Percentiles rank a stretch among this genome's conserved stretches.
Evolutionary conservation across 2,113 vertebrate genomes (phyloP).

Genomic region (Misgurnus mizolepis): DNA sequence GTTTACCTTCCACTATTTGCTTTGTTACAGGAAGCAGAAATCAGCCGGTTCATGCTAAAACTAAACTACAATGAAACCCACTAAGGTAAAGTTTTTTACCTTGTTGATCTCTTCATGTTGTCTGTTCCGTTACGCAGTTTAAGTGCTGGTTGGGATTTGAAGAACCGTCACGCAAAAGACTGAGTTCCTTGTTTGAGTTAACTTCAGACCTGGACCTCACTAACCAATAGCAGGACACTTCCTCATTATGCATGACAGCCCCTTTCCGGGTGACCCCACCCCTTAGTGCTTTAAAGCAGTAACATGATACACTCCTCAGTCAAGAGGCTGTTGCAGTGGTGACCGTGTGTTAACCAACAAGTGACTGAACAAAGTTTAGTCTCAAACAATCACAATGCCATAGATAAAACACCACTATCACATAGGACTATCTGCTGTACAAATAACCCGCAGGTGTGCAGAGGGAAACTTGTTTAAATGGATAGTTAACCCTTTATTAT

Average conservation of each 20-base stretch:
- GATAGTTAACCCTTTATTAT: constrained; percentile 22
- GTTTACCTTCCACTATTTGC: constrained; percentile 33
- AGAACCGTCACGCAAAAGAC: constrained; percentile 55
- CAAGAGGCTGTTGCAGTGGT: constrained; percentile 4
- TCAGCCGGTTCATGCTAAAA: background rate
- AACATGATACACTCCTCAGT: constrained; percentile 47
- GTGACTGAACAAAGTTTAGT: background rate
- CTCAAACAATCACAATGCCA: constrained; percentile 6
- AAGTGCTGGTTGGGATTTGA: constrained; percentile 44
- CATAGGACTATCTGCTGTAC: background rate
- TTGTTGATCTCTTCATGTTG: constrained; percentile 74
- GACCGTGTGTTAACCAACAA: constrained; percentile 14
- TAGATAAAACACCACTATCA: background rate
- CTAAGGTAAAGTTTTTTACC: constrained; percentile 65
- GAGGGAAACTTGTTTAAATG: background rate
- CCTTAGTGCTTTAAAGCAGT: constrained; percentile 24
- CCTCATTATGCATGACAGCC: constrained; percentile 52
- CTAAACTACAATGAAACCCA: background rate
- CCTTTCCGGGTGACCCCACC: constrained; percentile 53
- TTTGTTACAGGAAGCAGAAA: constrained; percentile 22
- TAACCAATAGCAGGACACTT: constrained; percentile 68
- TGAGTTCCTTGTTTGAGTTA: constrained; percentile 70
- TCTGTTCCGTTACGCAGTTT: constrained; percentile 54
- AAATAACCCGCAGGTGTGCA: constrained; percentile 23
- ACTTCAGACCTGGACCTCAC: constrained; percentile 58